Evolutionary conservation across 1,140 invertebrate species (phyloP), one percentile per base, ranked within the genome.

Genomic region (Cotesia chilonis): DNA sequence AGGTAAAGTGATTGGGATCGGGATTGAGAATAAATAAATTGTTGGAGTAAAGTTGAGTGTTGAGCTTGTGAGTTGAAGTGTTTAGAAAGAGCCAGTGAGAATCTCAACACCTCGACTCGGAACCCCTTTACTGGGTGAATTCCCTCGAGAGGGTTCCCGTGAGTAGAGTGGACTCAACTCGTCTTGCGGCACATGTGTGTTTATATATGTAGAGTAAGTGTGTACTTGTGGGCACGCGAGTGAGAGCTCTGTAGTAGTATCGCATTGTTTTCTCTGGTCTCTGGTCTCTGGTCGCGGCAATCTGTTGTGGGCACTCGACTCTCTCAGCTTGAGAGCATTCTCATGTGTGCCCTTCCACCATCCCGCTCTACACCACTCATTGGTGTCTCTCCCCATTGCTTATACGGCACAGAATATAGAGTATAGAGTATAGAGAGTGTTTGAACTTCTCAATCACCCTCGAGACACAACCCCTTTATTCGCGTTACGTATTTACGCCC

Each of bases 261-360:
- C 54, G 70, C 35, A 65, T 61, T 66, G 70, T 59, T 85, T 86
- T 85, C 81, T 74, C 81, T 75, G 73, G 73, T 79, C 77, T 78
- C 75, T 75, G 80, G 28, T 85, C 81, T 74, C 81, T 75, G 73
- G 73, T 79, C 77, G 79, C 75, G 75, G 80, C 83, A 85, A 85
- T 86, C 82, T 83, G 83, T 83, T 82, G 80, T 81, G 76, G 81
- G 79, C 71, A 76, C 82, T 84, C 81, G 80, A 82, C 79, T 85
- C 61, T 47, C 41, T 47, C 41, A 47, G 41, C 41, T 68, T 81
- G 78, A 84, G 82, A 76, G 81, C 78, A 78, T 82, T 82, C 74
- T 75, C 55, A 69, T 76, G 60, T 67, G 63, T 64, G 10, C 41
- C 41, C 41, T 47, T 9, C 41, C 10, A 10, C 41, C 2, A 47